Evolutionary conservation across 2,113 vertebrate species (phyloP), one percentile per base, ranked within the genome.

Genomic region (Aphelocoma coerulescens): DNA sequence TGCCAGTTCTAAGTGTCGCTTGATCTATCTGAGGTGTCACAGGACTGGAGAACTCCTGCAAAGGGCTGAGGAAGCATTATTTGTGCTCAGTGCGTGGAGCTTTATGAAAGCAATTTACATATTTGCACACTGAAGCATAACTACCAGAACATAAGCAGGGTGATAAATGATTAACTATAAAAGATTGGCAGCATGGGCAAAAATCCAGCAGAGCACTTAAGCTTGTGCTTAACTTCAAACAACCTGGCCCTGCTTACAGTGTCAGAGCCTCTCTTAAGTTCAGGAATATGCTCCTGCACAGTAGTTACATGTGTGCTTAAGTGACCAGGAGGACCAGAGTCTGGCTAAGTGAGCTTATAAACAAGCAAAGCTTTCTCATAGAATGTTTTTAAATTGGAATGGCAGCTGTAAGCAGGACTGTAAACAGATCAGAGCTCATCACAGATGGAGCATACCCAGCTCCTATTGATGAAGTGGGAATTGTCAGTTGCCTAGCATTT

Each of bases 81-180:
- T 95, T 91, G 93, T 86, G 83, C 91, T 94, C 41, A n/a, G n/a
- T 54, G 80, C 3, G 1, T 1, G 11, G 48, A 82, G 80, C 88
- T 89, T 94, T 87, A 82, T 88, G 86, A 85, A 96, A 94, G 93
- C 80, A 85, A 95, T 93, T 96, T 96, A 75, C 92, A 92, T 97
- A 96, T 96, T 96, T 97, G 92, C 96, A 96, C 91, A 68, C 76
- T 92, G 93, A 92, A 92, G 96, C 95, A 89, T 85, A 93, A 87
- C 95, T 96, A 85, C 73, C 28, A 65, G 91, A 67, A 39, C 73
- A 75, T 94, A 89, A 89, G 86, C 62, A 6, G 58, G 58, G 69
- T 75, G 83, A 87, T 92, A 87, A 96, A 94, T 95, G 91, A 96
- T 94, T 93, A 94, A 93, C 92, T 87, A 24, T 72, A 49, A 89